These are phyloP conservation scores for Cichlasoma orientale DNA, from an alignment of 2,797 vertebrate species.

Conservation along the genomic window DNA sequence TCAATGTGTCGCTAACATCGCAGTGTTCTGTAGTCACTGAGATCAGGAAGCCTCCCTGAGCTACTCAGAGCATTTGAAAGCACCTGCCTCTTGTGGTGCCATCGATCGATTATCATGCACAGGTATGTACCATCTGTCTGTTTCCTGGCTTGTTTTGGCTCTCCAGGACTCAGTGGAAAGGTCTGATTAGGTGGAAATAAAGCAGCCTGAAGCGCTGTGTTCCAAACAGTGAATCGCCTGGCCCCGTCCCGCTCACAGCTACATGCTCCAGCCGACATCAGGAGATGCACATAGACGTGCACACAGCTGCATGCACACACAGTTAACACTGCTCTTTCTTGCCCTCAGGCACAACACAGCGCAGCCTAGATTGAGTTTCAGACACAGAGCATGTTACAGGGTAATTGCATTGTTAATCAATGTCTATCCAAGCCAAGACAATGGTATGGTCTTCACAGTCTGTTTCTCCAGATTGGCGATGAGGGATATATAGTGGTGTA, in stretches of 20 bases:
- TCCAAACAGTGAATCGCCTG: conserved; percentile 45
- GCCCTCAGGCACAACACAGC: conserved; percentile 62
- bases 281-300: conserved; percentile 38
- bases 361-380: conserved; percentile 76
- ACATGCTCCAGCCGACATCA: conserved; percentile 42
- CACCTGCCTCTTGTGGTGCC: conserved; percentile 36
- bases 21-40: conserved; percentile 34
- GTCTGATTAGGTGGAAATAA: conserved; percentile 54
- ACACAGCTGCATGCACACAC: conserved; percentile 38
- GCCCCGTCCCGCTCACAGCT: conserved; percentile 46
- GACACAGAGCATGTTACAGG: conserved; percentile 77
- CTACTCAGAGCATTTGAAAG: conserved; percentile 47
- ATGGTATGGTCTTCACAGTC: conserved; percentile 70
- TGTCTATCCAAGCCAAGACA: conserved; percentile 79
- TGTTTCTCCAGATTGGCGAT: conserved; percentile 71
- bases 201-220: conserved; percentile 46
- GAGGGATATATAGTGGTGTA: conserved; percentile 76
- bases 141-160: conserved; percentile 53
- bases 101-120: conserved; percentile 38
- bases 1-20: conserved; percentile 39
- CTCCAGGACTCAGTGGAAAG: conserved; percentile 56
- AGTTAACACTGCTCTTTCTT: conserved; percentile 38
- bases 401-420: conserved; percentile 88
- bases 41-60: conserved; percentile 31
- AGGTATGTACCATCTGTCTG: conserved; percentile 60